Evolutionary conservation across 2,888 invertebrate species (phyloP), one percentile per base, ranked within the genome.

Genomic region (Eugnorisma glareosa): DNA sequence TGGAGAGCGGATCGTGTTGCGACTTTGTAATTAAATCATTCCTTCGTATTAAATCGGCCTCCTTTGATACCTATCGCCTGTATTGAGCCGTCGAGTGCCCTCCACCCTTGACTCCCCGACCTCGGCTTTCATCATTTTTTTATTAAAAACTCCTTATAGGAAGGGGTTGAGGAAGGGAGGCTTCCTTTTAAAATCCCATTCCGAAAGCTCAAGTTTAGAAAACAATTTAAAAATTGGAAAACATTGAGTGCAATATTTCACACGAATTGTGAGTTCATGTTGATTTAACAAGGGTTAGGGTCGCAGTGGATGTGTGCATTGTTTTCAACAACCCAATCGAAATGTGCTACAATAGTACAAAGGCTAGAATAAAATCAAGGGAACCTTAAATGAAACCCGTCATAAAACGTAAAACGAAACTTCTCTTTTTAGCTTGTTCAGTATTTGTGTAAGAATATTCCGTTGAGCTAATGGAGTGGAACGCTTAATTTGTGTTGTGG

Each of bases 21-120:
- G 93, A 92, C 92, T 93, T 92, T 90, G 92, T 94, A 94, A 94
- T 94, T 94, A 94, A 94, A 94, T 94, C 93, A 94, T 94, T 93
- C 92, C 93, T 93, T 90, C 89, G 94, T 93, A 94, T 94, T 94
- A 94, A 94, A 93, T 92, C 93, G 90, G 89, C 84, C 89, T 91
- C 91, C 91, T 94, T 94, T 93, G 93, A 93, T 91, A 93, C 91
- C 90, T 91, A 93, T 93, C 92, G 91, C 88, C 89, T 85, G 91
- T 93, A 94, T 93, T 93, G 93, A 92, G 92, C 89, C 90, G 90
- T 92, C 91, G 92, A 93, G 92, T 88, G 91, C 88, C 89, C 92
- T 93, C 89, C 90, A 91, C 88, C 87, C 89, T 89, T 89, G 89
- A 89, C 91, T 88, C 92, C 90, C 83, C 88, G 91, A 91, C 90